Evolutionary conservation across 2,888 invertebrate genomes (phyloP).

Genomic region (Petrophora chlorosata): DNA sequence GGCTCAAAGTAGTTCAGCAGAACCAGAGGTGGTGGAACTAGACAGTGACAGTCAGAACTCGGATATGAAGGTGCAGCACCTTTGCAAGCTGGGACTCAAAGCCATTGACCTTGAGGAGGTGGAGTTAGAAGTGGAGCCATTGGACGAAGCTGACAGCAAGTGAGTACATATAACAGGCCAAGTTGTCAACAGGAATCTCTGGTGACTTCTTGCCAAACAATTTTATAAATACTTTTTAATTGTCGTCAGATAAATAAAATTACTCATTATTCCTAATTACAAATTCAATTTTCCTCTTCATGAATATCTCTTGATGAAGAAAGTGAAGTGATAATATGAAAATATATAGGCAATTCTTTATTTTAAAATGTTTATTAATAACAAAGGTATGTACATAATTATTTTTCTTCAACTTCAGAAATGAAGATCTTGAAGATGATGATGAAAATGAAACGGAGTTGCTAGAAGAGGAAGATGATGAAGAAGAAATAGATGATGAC

Average conservation of each 20-base stretch:
- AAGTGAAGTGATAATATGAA: too few species aligned
- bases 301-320: too few species aligned
- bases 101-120: constrained; percentile 61
- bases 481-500: constrained; percentile 64
- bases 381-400: not conserved
- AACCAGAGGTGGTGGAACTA: constrained; percentile 44
- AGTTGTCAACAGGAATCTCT: too few species aligned
- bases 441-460: constrained; percentile 41
- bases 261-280: too few species aligned
- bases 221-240: not conserved
- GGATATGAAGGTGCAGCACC: constrained; percentile 82
- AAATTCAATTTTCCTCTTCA: too few species aligned
- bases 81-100: constrained; percentile 81
- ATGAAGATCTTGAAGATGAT: constrained; percentile 45
- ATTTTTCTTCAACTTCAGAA: constrained; percentile 24
- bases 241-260: not conserved
- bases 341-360: too few species aligned
- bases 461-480: constrained; percentile 52
- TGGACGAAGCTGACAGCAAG: constrained; percentile 16
- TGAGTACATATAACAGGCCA: constrained; percentile 11
- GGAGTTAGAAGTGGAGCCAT: constrained; percentile 61
- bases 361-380: not conserved
- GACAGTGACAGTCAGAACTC: constrained; percentile 67
- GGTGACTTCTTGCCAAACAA: not conserved
- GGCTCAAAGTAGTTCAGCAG: too few species aligned